Evolutionary conservation across 2,888 invertebrate species (phyloP).

Genomic region (Leucophenga maculata): DNA sequence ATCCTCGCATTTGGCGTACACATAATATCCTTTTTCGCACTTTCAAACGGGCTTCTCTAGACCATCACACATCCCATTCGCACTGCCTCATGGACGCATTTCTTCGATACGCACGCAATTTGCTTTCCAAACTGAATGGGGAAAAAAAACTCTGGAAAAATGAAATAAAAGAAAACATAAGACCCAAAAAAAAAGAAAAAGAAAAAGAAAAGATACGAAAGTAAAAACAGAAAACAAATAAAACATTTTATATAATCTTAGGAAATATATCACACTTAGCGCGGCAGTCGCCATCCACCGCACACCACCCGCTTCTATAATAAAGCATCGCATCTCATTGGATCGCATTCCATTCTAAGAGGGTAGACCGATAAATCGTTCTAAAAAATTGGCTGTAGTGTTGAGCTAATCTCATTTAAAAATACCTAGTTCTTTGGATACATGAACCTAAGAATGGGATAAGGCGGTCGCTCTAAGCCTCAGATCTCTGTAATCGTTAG

Average conservation of each 20-base stretch:
- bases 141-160: constrained; percentile 49
- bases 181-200: constrained; percentile 33
- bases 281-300: constrained; percentile 40
- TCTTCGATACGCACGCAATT: constrained; percentile 59
- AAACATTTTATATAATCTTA: constrained; percentile 72
- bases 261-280: constrained; percentile 73
- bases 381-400: too few species aligned
- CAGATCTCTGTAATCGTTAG: too few species aligned
- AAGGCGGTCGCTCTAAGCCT: too few species aligned
- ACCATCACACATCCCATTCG: neutral
- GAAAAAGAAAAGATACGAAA: constrained; percentile 18
- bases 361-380: too few species aligned
- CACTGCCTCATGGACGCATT: neutral
- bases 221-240: constrained; percentile 57
- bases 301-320: constrained; percentile 14
- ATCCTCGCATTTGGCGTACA: constrained; percentile 20
- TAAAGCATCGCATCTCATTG: constrained; percentile 18
- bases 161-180: constrained; percentile 21
- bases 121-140: constrained; percentile 47
- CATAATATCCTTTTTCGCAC: constrained; percentile 42
- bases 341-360: constrained; percentile 27
- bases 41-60: constrained; percentile 28
- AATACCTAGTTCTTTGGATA: too few species aligned
- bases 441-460: too few species aligned
- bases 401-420: too few species aligned